Conservation (phyloP, 2,113 vertebrate species). For the Rhynchopsitta pachyrhyncha region DNA sequence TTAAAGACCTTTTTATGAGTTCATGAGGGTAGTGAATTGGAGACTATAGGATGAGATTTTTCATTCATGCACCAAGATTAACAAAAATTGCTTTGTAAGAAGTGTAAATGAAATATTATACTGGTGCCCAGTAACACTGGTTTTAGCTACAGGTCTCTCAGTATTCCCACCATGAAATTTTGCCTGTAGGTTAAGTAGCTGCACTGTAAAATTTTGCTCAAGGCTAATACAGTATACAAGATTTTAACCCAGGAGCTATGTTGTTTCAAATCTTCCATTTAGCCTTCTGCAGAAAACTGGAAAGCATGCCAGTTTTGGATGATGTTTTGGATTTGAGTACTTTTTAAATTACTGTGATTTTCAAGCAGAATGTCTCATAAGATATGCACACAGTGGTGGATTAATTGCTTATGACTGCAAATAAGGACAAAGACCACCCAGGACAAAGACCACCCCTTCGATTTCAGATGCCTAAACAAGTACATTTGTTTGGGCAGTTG, state of each 20-base stretch:
- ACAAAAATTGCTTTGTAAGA: conserved; percentile 30
- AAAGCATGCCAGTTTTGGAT: not conserved
- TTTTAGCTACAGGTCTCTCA: conserved; percentile 6
- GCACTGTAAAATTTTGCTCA: conserved; percentile 47
- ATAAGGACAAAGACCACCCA: conserved; percentile 2
- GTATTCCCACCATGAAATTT: conserved; percentile 11
- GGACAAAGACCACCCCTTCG: not conserved
- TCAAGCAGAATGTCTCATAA: not conserved
- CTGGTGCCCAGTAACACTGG: conserved; percentile 1
- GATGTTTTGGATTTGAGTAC: not conserved
- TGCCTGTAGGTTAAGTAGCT: conserved; percentile 38
- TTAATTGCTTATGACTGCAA: not conserved
- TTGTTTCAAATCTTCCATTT: conserved; percentile 35
- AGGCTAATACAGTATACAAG: conserved; percentile 13
- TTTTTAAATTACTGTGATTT: not conserved
- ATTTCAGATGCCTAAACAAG: not conserved
- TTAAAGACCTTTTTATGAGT: conserved; percentile 52
- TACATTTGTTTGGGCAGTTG: not conserved
- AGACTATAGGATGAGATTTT: conserved; percentile 34
- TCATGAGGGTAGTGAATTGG: conserved; percentile 50
- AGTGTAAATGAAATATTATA: conserved; percentile 47
- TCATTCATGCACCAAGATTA: conserved; percentile 44
- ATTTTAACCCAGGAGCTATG: conserved; percentile 46
- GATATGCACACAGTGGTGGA: not conserved
- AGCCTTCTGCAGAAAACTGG: not conserved